These are phyloP conservation scores for Phasia obesa DNA, from an alignment of 2,888 invertebrate species.

Conservation along the genomic window DNA sequence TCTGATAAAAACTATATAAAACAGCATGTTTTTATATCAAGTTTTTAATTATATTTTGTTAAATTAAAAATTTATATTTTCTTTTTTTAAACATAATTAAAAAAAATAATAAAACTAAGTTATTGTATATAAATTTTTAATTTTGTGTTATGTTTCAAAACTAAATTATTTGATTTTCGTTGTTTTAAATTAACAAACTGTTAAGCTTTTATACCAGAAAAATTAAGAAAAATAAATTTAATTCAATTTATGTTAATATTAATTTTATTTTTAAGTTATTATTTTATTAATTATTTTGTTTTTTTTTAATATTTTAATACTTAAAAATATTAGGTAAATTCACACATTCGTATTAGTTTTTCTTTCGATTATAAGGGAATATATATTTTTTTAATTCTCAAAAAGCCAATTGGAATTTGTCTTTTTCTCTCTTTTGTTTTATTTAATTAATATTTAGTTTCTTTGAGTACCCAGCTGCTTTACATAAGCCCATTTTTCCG, in stretches of 20 bases:
- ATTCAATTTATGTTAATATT: constrained; percentile 31
- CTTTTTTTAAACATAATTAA: constrained; percentile 2
- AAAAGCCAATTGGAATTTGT: constrained; percentile 57
- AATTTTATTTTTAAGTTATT: constrained; percentile 25
- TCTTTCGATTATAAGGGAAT: constrained; percentile 29
- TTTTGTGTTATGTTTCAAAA: constrained; percentile 26
- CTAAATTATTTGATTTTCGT: constrained; percentile 42
- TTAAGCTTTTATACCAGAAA: constrained; percentile 71
- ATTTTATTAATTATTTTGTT: neutral
- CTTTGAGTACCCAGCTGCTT: constrained; percentile 38
- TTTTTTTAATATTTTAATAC: constrained; percentile 18
- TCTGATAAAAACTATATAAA: constrained; percentile 30
- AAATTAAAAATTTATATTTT: neutral
- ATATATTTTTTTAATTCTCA: constrained; percentile 23
- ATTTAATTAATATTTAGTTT: constrained; percentile 8
- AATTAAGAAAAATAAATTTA: constrained; percentile 27
- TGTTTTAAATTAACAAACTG: constrained; percentile 65
- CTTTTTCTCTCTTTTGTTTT: constrained; percentile 32
- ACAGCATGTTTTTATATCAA: constrained; percentile 46
- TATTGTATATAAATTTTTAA: constrained; percentile 54
- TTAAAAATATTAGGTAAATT: constrained; percentile 44
- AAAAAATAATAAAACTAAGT: constrained; percentile 5
- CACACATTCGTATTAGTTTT: constrained; percentile 73
- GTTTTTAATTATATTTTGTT: constrained; percentile 31
- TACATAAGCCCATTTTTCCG: neutral